phyloP scores from a whole-genome alignment of 2,888 invertebrate genomes.

The Tanypteryx hageni region DNA sequence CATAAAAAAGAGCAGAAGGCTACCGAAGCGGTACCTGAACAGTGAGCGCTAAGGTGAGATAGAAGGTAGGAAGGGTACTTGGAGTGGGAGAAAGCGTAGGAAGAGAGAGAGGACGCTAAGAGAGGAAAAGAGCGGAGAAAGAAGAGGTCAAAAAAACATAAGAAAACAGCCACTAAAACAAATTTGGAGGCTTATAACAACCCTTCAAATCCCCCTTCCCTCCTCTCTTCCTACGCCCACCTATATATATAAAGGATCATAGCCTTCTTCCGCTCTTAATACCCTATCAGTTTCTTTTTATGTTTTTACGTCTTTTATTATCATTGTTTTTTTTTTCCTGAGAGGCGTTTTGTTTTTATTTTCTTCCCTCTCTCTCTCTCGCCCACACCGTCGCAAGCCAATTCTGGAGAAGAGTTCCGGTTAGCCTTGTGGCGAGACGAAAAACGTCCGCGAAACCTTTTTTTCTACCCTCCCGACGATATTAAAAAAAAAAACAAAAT shows the following conservation, averaged over 20 bases:
- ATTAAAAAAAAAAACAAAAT: no score
- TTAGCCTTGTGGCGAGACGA: background rate
- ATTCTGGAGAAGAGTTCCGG: slow-evolving; percentile 1
- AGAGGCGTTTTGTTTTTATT: background rate
- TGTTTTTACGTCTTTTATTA: background rate
- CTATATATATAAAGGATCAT: background rate
- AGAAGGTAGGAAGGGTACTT: background rate
- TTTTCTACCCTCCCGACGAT: background rate
- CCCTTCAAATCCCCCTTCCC: background rate
- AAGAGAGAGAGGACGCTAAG: background rate
- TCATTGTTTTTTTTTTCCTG: background rate
- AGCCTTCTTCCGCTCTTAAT: background rate
- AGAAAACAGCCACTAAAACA: slow-evolving; percentile 24
- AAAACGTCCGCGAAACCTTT: background rate
- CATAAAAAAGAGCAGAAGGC: background rate
- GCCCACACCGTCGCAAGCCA: background rate
- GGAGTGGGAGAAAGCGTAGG: background rate
- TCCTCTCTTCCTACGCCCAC: background rate
- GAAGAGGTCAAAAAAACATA: background rate
- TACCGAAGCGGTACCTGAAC: slow-evolving; percentile 24
- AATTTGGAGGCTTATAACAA: slow-evolving; percentile 4
- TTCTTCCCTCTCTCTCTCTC: background rate
- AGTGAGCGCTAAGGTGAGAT: background rate
- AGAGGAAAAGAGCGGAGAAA: background rate
- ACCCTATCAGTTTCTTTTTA: background rate